phyloP scores from a whole-genome alignment of 2,113 vertebrate species.

The Vidua chalybeata region DNA sequence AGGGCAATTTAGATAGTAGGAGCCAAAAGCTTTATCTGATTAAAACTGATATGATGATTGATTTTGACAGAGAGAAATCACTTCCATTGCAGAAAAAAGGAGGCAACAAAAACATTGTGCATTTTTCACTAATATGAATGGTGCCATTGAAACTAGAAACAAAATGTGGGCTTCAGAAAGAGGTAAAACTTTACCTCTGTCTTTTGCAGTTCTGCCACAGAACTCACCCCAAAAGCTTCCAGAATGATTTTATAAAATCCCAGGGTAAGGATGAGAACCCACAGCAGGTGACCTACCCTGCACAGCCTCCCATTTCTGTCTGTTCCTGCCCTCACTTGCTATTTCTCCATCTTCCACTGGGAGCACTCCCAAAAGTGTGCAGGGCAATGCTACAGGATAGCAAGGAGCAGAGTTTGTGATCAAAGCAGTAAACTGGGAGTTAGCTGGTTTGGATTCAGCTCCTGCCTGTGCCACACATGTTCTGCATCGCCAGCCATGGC shows the following conservation, averaged over 20 bases:
- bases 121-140: background rate
- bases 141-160: background rate
- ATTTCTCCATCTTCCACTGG: background rate
- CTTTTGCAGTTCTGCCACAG: background rate
- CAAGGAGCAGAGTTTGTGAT: background rate
- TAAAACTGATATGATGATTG: slow-evolving; percentile 75
- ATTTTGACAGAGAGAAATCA: slow-evolving; percentile 70
- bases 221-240: background rate
- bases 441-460: background rate
- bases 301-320: background rate
- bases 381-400: background rate
- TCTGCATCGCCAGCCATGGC: background rate
- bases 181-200: background rate
- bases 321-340: background rate
- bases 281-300: background rate
- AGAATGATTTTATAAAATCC: background rate
- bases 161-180: background rate
- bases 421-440: background rate
- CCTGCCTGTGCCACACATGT: background rate
- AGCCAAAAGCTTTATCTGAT: slow-evolving; percentile 73
- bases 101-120: background rate
- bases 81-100: slow-evolving; percentile 46
- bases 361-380: background rate
- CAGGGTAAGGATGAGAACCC: background rate
- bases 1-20: slow-evolving; percentile 71